Evolutionary conservation across 2,888 invertebrate genomes (phyloP).

Genomic region (Callimorpha dominula): DNA sequence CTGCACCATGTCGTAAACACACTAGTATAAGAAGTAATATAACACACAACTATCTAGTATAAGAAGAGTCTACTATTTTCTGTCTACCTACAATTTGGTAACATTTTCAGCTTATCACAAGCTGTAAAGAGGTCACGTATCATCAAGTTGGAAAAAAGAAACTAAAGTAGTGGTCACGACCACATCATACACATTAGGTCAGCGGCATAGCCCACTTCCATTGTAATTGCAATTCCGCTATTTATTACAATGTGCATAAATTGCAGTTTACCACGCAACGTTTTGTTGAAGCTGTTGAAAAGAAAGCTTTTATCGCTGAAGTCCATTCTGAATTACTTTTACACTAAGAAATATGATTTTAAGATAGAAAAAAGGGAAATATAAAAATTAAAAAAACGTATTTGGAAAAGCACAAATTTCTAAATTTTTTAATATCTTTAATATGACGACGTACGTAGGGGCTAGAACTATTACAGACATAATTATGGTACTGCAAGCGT

Average conservation of each 20-base stretch:
- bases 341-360: background rate
- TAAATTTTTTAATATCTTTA: too few relatives aligned
- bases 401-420: too few relatives aligned
- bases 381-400: too few relatives aligned
- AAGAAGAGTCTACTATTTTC: background rate
- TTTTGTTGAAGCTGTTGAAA: background rate
- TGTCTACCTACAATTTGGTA: too few relatives aligned
- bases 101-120: too few relatives aligned
- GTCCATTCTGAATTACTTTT: background rate
- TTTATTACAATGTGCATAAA: constrained; percentile 27
- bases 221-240: constrained; percentile 48
- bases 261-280: constrained; percentile 35
- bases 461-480: too few relatives aligned
- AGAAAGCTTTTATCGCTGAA: background rate
- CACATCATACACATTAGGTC: constrained; percentile 40
- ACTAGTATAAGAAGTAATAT: too few relatives aligned
- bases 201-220: constrained; percentile 51
- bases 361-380: background rate
- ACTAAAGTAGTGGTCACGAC: background rate
- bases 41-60: background rate
- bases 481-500: too few relatives aligned
- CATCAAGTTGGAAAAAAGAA: background rate
- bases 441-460: too few relatives aligned
- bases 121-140: too few relatives aligned
- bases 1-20: background rate